Base-by-base conservation (phyloP, 1,140 invertebrate genomes). In the Drosophila miranda region DNA sequence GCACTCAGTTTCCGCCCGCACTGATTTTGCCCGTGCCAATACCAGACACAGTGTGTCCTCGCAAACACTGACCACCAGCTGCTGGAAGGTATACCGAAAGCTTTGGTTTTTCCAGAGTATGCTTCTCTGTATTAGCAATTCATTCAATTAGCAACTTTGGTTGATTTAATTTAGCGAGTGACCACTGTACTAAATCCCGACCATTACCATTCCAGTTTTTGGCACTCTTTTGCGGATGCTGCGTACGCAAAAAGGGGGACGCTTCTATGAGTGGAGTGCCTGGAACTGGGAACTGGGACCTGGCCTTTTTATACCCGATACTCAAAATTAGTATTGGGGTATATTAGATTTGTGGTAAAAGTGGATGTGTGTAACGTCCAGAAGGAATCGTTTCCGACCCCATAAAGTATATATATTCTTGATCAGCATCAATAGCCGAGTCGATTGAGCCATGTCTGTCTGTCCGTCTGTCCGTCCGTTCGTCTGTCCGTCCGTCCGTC, bases 1-100 rank as follows among this genome's bases (percentile, higher is more conserved):
- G 79, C 78, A 82, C 78, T 82, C 69, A 74, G 59, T 58, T 58
- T 46, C 66, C 48, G 73, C 53, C 55, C 51, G 55, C 74, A 51
- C 67, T 69, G 67, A 70, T 70, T 70, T 70, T 50, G 3, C 23
- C 21, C 43, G 28, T 26, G 55, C 50, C 62, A 68, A 68, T 23
- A 48, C 43, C 50, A 68, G 8, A 11, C 13, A 68, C 64, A 68
- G 64, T 68, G 26, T 3, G 38, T 43, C 23, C 50, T 68, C 23
- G 43, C 3, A 3, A 1, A 1, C 34, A 38, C 34, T 38, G 34
- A 38, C 34, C 3, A 1, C 9, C 11, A 38, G 34, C 13, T 38
- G 11, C 3, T 13, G 11, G 34, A 38, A 4, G 5, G 34, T 13
- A 38, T 38, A 13, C 0, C 3, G 3, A 38, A 13, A 13, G 1